Evolutionary conservation across 2,113 vertebrate species (phyloP).

Genomic region (Acrocephalus arundinaceus): DNA sequence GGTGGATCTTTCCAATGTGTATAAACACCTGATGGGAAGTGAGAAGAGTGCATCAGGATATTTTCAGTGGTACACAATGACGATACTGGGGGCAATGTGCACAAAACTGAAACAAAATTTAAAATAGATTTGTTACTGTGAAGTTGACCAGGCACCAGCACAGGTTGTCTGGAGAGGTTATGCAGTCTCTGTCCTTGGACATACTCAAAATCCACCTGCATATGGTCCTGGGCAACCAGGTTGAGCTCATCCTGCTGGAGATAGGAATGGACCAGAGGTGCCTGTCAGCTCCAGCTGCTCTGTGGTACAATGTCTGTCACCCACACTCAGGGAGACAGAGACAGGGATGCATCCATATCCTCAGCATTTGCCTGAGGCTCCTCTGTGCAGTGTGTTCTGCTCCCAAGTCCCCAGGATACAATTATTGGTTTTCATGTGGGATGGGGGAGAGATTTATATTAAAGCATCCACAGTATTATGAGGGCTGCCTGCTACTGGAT

Average conservation of each 20-base stretch:
- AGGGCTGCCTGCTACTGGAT: not conserved
- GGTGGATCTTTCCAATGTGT: not conserved
- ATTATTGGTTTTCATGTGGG: not conserved
- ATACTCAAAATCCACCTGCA: not conserved
- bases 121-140: not conserved
- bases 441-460: fast-evolving
- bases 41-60: not conserved
- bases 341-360: not conserved
- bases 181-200: not conserved
- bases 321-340: not conserved
- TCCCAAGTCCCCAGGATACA: not conserved
- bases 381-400: not conserved
- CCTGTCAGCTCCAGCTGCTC: not conserved
- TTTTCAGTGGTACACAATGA: not conserved
- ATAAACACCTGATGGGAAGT: not conserved
- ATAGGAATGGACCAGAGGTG: not conserved
- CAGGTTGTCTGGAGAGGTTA: not conserved
- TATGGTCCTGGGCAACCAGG: not conserved
- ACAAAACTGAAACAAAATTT: not conserved
- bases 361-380: not conserved
- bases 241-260: not conserved
- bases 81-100: not conserved
- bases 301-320: not conserved
- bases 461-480: not conserved
- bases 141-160: not conserved